Evolutionary conservation across 1,140 invertebrate species (phyloP), one percentile per base, ranked within the genome.

Genomic region (Acyrthosiphon pisum): DNA sequence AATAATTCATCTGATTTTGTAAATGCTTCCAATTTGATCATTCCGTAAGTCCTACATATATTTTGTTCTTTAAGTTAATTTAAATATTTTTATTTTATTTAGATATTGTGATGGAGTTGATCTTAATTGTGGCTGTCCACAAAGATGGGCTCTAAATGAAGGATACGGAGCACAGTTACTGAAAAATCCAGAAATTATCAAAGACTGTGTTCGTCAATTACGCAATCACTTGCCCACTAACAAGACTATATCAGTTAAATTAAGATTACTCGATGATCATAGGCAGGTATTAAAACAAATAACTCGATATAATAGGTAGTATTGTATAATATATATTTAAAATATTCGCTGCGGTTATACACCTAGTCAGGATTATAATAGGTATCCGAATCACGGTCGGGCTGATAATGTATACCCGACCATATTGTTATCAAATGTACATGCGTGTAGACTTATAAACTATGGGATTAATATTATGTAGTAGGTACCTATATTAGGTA

Each of bases 51-150:
- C 93, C 87, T 90, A 93, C 87, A 83, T 88, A 44, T 46, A 88
- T 94, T 90, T 84, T 41, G 53, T 84, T 93, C 87, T 89, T 91
- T 50, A 26, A 53, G 37, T 89, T 26, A 89, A 53, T 56, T 89
- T 30, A 56, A 35, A 37, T 14, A n/a, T 68, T 89, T 93, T 93
- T 90, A 93, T 93, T 94, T 94, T 94, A 95, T 95, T 50, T 94
- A 98, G 97, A 37, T 96, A 97, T 96, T 97, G 97, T 89, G 97
- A 98, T 96, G 99, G 99, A 44, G 97, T 99, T 6, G 99, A 99
- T 96, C 95, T 99, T 56, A 99, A 99, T 95, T 99, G 99, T 96
- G 99, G 99, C 20, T 99, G 99, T 94, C 99, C 99, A 23, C 99
- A 99, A 95, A 96, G 97, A 93, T 99, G 98, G 98, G 99, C 98